phyloP scores from a whole-genome alignment of 2,113 vertebrate species.

The Chinchilla lanigera region DNA sequence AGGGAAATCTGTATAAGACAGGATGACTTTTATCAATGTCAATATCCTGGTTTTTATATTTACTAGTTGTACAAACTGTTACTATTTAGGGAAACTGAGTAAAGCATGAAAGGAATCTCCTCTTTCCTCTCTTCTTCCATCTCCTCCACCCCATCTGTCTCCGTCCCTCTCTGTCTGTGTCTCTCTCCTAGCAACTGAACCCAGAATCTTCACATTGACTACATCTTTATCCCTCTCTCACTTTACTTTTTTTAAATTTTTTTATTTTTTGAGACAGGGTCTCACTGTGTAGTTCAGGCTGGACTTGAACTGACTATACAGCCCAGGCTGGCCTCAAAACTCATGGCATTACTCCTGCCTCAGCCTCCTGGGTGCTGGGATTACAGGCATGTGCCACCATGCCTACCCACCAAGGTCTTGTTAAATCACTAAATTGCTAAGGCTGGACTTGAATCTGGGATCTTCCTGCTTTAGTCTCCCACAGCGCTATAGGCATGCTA shows the following conservation, averaged over 20 bases:
- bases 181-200: neutral
- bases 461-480: neutral
- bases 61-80: slow-evolving; percentile 11
- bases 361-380: neutral
- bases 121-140: neutral
- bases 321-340: neutral
- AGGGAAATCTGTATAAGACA: neutral
- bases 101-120: neutral
- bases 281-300: neutral
- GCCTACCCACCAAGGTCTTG: neutral
- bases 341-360: neutral
- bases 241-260: too few relatives aligned
- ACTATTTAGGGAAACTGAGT: neutral
- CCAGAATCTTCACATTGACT: neutral
- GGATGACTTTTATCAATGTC: neutral
- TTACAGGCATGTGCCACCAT: neutral
- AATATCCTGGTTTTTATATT: neutral
- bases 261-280: neutral
- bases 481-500: neutral
- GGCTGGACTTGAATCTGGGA: neutral
- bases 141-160: neutral
- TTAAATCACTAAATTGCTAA: neutral
- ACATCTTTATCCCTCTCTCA: neutral
- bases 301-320: neutral
- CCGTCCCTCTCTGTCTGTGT: neutral